Conservation (phyloP, 1,140 invertebrate genomes). For the Panagrolaimus sp. region DNA sequence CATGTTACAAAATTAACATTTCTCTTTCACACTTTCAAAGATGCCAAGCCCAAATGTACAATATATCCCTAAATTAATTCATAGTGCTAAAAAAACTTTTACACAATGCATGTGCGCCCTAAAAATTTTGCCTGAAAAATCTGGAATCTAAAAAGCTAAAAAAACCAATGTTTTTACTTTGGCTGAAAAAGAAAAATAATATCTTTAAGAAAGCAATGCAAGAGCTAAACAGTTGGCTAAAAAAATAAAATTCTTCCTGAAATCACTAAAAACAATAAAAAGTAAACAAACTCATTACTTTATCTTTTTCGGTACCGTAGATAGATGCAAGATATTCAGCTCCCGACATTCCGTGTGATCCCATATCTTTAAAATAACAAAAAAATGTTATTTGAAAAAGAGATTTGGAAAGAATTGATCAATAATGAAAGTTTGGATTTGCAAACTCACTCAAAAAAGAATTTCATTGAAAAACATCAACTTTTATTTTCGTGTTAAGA, state of each 20-base stretch:
- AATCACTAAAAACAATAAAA: background rate
- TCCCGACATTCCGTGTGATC: conserved; percentile 20
- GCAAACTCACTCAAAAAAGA: no score
- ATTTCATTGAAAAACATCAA: no score
- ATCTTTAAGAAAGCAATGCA: background rate
- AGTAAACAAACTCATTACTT: conserved; percentile 58
- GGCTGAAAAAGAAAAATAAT: conserved; percentile 9
- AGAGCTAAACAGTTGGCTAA: no score
- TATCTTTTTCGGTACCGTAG: conserved; percentile 98
- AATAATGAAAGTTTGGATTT: no score
- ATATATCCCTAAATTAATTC: conserved; percentile 6
- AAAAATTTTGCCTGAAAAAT: background rate
- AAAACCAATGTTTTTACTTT: background rate
- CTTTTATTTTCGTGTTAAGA: no score
- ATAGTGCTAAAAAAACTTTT: background rate
- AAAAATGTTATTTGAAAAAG: no score
- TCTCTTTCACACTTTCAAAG: background rate
- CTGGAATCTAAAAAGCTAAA: conserved; percentile 9
- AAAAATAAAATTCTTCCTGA: background rate
- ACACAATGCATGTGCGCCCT: background rate
- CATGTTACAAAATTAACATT: background rate
- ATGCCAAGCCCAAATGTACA: conserved; percentile 10
- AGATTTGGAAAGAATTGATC: no score
- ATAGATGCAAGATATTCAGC: conserved; percentile 96
- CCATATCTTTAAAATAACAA: background rate